Evolutionary conservation across 2,113 vertebrate genomes (phyloP).

Genomic region (Neolamprologus longior): DNA sequence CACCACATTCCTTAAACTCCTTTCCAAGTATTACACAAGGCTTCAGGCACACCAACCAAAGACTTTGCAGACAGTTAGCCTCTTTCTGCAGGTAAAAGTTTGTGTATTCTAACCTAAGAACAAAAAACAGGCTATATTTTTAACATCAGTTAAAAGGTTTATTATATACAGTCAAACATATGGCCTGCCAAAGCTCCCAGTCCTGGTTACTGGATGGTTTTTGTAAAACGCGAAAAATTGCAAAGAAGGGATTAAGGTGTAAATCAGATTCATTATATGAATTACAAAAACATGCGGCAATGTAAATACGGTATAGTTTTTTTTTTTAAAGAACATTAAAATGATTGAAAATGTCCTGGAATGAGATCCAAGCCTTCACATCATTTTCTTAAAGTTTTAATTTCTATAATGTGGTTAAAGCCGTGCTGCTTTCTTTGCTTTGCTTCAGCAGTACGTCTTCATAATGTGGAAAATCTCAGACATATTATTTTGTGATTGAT

Average conservation of each 20-base stretch:
- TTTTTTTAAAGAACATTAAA: neutral
- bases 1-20: neutral
- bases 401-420: neutral
- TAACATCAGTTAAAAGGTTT: neutral
- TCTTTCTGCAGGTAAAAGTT: neutral
- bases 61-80: neutral
- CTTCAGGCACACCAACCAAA: neutral
- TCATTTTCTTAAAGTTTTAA: neutral
- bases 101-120: neutral
- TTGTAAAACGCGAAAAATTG: rapidly evolving
- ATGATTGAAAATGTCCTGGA: neutral
- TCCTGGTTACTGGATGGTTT: neutral
- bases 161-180: neutral
- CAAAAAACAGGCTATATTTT: neutral
- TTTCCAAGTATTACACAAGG: neutral
- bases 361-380: neutral
- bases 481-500: neutral
- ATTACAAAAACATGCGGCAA: neutral
- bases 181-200: neutral
- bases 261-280: neutral
- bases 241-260: neutral
- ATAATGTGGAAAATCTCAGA: neutral
- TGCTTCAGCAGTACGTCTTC: neutral
- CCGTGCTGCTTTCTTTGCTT: neutral
- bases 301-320: neutral